phyloP scores from a whole-genome alignment of 2,797 vertebrate genomes.

The Tauraco hartlaubi region DNA sequence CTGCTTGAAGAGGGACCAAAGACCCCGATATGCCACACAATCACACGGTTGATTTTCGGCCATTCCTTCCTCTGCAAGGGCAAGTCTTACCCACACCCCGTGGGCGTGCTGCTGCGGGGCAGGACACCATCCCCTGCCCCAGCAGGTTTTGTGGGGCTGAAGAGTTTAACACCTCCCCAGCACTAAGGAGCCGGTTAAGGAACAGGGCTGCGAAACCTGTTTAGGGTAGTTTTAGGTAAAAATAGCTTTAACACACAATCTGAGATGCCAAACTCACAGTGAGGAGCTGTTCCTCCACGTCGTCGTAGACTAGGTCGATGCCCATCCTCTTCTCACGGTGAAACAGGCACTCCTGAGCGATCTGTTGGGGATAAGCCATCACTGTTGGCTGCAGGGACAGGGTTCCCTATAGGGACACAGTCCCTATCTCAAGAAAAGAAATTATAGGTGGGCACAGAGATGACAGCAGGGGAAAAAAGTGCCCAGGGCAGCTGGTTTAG shows the following conservation, averaged over 20 bases:
- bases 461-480: neutral
- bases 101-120: neutral
- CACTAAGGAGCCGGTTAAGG: neutral
- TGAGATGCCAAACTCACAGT: constrained; percentile 75
- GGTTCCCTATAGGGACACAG: neutral
- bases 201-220: neutral
- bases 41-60: neutral
- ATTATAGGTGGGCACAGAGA: neutral
- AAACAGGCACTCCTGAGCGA: constrained; percentile 92
- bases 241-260: neutral
- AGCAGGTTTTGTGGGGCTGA: neutral
- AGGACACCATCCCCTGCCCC: neutral
- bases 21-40: rapidly evolving
- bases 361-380: constrained; percentile 75
- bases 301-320: constrained; percentile 92
- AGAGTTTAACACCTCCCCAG: neutral
- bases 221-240: neutral
- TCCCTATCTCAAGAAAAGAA: neutral
- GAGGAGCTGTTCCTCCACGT: constrained; percentile 90
- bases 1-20: neutral
- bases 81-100: rapidly evolving
- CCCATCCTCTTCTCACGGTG: constrained; percentile 96
- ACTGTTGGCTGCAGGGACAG: neutral
- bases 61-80: neutral
- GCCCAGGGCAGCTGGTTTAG: neutral